phyloP scores from a whole-genome alignment of 2,797 vertebrate genomes.

The Protonibea diacanthus region DNA sequence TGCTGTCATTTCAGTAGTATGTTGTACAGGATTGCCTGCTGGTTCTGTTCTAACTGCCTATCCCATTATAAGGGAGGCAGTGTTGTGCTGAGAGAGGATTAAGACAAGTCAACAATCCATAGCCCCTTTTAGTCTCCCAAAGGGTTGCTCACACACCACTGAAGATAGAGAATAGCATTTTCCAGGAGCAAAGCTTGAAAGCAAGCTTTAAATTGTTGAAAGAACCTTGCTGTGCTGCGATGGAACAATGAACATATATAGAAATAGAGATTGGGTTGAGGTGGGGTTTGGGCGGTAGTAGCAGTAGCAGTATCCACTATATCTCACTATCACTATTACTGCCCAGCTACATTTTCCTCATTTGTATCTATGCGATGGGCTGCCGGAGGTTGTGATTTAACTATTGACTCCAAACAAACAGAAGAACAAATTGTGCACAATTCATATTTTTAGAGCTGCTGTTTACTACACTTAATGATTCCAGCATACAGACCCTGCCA shows the following conservation, averaged over 20 bases:
- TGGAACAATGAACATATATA: conserved; percentile 66
- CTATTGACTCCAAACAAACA: conserved; percentile 45
- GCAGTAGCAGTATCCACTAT: conserved; percentile 37
- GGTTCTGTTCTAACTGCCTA: conserved; percentile 62
- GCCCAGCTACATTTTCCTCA: conserved; percentile 56
- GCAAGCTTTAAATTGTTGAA: conserved; percentile 73
- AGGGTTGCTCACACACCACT: conserved; percentile 68
- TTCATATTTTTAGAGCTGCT: conserved; percentile 43
- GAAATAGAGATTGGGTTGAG: conserved; percentile 54
- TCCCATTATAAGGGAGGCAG: conserved; percentile 65
- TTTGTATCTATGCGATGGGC: conserved; percentile 35
- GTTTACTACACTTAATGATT: conserved; percentile 55
- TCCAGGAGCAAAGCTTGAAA: conserved; percentile 63
- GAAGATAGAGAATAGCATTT: conserved; percentile 71
- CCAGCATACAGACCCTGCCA: conserved; percentile 41
- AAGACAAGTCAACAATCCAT: conserved; percentile 80
- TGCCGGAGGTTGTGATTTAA: conserved; percentile 47
- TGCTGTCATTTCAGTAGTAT: conserved; percentile 22
- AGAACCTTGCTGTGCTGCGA: conserved; percentile 53
- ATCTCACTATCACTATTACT: conserved; percentile 10
- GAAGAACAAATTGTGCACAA: conserved; percentile 28
- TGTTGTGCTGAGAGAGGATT: conserved; percentile 78
- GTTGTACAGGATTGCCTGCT: conserved; percentile 39
- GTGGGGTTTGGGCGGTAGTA: background rate
- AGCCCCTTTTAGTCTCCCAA: conserved; percentile 72